phyloP scores from a whole-genome alignment of 2,113 vertebrate species.

The Lepisosteus osseus region DNA sequence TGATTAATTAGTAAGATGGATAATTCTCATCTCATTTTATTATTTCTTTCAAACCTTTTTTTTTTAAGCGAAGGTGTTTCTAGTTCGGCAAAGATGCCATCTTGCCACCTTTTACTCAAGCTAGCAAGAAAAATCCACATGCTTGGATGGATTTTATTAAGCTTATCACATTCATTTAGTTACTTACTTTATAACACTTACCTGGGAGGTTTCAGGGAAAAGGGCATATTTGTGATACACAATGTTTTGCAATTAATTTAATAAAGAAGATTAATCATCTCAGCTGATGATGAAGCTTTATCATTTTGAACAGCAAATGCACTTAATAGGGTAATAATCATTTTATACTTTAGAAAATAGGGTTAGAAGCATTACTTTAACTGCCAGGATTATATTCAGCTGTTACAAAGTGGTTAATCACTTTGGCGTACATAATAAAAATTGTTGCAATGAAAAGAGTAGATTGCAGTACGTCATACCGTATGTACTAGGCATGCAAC shows the following conservation, averaged over 20 bases:
- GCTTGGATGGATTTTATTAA: constrained; percentile 61
- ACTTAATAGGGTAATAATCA: constrained; percentile 55
- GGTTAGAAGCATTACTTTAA: constrained; percentile 34
- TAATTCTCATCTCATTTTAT: constrained; percentile 62
- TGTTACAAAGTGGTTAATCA: constrained; percentile 53
- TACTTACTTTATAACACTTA: constrained; percentile 60
- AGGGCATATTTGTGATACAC: constrained; percentile 38
- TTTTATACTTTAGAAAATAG: constrained; percentile 49
- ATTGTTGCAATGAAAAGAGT: constrained; percentile 50
- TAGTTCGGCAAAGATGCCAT: background rate
- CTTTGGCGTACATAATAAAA: constrained; percentile 53
- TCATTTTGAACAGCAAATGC: constrained; percentile 40
- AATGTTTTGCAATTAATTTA: constrained; percentile 51
- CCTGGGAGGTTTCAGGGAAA: constrained; percentile 42
- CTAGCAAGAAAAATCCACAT: constrained; percentile 26
- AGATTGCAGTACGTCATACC: constrained; percentile 28
- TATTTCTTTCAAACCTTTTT: constrained; percentile 33
- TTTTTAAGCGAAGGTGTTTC: background rate
- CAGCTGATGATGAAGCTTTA: constrained; percentile 41
- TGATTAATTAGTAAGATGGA: constrained; percentile 69
- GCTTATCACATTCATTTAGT: constrained; percentile 65
- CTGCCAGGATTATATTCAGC: constrained; percentile 55
- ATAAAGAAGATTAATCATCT: constrained; percentile 53
- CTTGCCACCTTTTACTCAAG: constrained; percentile 4
- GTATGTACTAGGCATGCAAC: no score